A percentile compares a stretch with the other conserved stretches of the same genome.
Evolutionary conservation across 2,113 vertebrate species (phyloP).

Genomic region (Dicrurus megarhynchus): DNA sequence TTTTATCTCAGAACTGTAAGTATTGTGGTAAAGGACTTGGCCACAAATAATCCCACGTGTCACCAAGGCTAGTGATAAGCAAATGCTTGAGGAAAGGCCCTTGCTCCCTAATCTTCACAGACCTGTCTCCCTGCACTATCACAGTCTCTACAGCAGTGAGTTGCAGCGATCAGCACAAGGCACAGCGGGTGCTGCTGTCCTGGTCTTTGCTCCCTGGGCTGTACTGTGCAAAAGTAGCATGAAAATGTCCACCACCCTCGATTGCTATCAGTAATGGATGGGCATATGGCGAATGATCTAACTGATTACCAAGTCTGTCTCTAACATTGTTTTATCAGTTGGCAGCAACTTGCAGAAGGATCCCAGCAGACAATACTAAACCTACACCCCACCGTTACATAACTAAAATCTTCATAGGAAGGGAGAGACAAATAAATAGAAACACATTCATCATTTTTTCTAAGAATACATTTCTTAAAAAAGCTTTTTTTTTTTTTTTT

Average conservation of each 20-base stretch:
- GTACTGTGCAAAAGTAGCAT: background rate
- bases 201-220: background rate
- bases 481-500: background rate
- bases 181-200: background rate
- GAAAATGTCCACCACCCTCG: background rate
- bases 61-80: background rate
- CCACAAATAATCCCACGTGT: background rate
- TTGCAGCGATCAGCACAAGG: rapidly evolving
- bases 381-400: background rate
- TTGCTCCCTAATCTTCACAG: background rate
- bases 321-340: background rate
- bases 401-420: background rate
- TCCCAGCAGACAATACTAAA: background rate
- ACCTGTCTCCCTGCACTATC: background rate
- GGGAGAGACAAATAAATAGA: background rate
- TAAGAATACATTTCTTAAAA: background rate
- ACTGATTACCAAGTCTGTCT: background rate
- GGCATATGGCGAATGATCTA: background rate
- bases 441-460: background rate
- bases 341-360: background rate
- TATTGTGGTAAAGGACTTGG: background rate
- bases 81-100: background rate
- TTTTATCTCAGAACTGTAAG: constrained; percentile 6
- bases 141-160: background rate
- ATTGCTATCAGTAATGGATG: background rate